These are phyloP conservation scores for Ciconia maguari DNA, from an alignment of 2,113 vertebrate genomes.

Conservation along the genomic window DNA sequence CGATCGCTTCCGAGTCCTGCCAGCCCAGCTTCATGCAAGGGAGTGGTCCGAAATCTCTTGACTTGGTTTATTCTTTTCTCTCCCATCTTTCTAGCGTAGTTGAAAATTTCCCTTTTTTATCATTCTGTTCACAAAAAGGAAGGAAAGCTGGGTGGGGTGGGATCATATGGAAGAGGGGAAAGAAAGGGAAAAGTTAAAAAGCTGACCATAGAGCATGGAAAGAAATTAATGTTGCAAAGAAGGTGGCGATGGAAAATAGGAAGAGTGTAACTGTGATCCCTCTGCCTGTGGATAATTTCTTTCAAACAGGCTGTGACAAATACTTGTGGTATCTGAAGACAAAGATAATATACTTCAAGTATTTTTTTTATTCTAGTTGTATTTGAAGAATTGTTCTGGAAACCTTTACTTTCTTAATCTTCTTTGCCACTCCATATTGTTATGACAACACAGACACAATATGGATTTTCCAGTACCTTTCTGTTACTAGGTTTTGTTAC, in stretches of 20 bases:
- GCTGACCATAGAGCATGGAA: neutral
- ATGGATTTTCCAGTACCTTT: neutral
- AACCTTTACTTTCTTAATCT: neutral
- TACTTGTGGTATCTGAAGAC: neutral
- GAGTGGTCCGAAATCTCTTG: neutral
- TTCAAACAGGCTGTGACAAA: neutral
- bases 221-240: neutral
- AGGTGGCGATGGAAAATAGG: neutral
- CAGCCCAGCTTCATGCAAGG: neutral
- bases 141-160: neutral
- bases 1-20: accelerated
- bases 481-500: neutral
- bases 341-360: neutral
- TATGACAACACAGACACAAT: neutral
- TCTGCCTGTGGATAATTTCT: neutral
- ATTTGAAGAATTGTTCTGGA: neutral
- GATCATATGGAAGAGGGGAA: neutral
- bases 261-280: neutral
- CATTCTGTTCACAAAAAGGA: neutral
- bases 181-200: neutral
- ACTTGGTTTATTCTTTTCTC: neutral
- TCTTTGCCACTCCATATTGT: neutral
- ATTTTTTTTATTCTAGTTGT: neutral
- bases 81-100: neutral
- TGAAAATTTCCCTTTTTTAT: neutral